Conservation (phyloP, 2,888 invertebrate species). For the Dusona sp. region DNA sequence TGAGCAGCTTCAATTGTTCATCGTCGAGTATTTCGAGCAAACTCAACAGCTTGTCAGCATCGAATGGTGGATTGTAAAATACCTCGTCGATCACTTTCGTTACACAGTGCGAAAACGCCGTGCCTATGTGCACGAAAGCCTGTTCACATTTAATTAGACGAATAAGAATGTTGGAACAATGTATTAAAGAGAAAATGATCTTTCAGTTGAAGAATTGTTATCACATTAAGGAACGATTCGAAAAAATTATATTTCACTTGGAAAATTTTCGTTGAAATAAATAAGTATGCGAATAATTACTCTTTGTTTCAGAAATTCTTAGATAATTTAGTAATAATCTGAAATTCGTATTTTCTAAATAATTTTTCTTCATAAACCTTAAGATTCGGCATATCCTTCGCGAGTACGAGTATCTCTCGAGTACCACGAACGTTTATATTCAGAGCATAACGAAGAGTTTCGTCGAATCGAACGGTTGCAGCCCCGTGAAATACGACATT, state of each 20-base stretch:
- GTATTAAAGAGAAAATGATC: background rate
- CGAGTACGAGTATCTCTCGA: conserved; percentile 87
- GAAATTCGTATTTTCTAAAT: background rate
- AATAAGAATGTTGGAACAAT: background rate
- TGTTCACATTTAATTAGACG: conserved; percentile 62
- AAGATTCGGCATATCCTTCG: conserved; percentile 88
- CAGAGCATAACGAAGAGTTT: conserved; percentile 88
- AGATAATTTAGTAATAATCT: no score
- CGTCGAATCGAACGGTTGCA: conserved; percentile 91
- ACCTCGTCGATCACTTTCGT: conserved; percentile 79
- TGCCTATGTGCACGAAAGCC: conserved; percentile 82
- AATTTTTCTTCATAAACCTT: conserved; percentile 83
- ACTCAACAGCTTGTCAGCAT: conserved; percentile 76
- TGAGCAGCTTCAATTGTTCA: conserved; percentile 75
- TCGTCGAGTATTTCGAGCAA: conserved; percentile 80
- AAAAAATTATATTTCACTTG: background rate
- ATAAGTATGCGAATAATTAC: background rate
- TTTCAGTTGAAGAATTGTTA: background rate
- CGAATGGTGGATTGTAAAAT: conserved; percentile 78
- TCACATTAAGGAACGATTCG: background rate
- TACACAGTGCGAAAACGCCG: conserved; percentile 81
- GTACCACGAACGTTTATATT: conserved; percentile 90
- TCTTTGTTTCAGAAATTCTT: background rate
- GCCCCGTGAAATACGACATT: conserved; percentile 91
- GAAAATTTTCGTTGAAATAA: background rate